Conservation (phyloP, 2,888 invertebrate species). For the Luperina nickerlii region DNA sequence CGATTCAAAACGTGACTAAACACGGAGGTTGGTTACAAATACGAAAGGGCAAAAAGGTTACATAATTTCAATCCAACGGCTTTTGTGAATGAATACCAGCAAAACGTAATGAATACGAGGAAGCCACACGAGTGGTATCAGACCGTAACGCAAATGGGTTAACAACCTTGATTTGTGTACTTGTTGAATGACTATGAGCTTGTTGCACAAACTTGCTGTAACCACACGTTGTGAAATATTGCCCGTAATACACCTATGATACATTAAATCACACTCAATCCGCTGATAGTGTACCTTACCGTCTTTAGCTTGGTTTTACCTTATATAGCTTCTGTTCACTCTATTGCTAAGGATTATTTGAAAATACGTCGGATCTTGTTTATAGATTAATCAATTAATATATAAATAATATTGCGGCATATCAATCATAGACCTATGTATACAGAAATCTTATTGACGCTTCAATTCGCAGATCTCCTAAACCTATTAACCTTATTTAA, state of each 20-base stretch:
- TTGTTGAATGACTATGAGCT: conserved; percentile 75
- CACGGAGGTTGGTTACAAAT: neutral
- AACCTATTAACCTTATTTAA: conserved; percentile 9
- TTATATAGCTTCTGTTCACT: conserved; percentile 25
- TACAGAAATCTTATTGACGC: neutral
- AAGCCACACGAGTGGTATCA: conserved; percentile 82
- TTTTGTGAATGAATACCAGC: conserved; percentile 67
- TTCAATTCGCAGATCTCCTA: conserved; percentile 12
- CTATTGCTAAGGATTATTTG: conserved; percentile 11
- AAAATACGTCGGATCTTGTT: conserved; percentile 2
- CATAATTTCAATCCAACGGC: conserved; percentile 60
- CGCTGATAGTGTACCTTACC: conserved; percentile 5
- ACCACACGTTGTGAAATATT: conserved; percentile 63
- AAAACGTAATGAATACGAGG: conserved; percentile 76
- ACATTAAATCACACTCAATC: conserved; percentile 47
- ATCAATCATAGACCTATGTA: conserved; percentile 1
- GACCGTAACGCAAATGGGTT: conserved; percentile 87
- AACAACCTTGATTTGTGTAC: conserved; percentile 86
- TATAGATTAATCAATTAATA: neutral
- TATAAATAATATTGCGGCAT: neutral
- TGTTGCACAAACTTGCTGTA: conserved; percentile 69
- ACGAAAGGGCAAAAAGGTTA: conserved; percentile 46
- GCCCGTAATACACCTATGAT: conserved; percentile 35
- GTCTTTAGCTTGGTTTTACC: conserved; percentile 14
- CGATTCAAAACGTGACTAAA: conserved; percentile 16